Conservation (phyloP, 2,797 vertebrate genomes). For the Acanthiza pusilla region DNA sequence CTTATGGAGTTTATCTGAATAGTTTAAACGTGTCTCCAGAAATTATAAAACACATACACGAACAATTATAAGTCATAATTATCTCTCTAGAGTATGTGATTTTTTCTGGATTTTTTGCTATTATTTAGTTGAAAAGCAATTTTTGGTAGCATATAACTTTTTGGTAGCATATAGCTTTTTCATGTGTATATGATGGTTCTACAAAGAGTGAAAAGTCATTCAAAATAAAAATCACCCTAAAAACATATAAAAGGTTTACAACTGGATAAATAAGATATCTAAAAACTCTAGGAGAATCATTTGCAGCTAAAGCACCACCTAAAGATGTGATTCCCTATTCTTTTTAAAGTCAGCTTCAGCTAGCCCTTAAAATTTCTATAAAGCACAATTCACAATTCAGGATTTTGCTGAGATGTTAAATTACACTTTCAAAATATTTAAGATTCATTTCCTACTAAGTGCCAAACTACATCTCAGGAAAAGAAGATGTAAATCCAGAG, state of each 20-base stretch:
- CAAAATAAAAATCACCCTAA: not conserved
- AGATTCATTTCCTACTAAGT: constrained; percentile 56
- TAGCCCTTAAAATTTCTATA: not conserved
- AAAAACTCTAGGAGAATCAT: not conserved
- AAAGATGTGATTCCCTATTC: constrained; percentile 3
- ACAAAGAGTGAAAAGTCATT: not conserved
- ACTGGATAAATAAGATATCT: not conserved
- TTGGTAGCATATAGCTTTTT: not conserved
- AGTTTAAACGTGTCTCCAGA: not conserved
- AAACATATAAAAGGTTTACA: not conserved
- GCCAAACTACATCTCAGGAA: constrained; percentile 44
- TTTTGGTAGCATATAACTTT: not conserved
- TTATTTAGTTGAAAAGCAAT: not conserved
- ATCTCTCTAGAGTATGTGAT: not conserved
- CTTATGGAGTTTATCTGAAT: not conserved
- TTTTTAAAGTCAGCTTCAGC: not conserved
- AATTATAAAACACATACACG: not conserved
- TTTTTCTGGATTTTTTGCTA: not conserved
- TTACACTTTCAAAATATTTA: constrained; percentile 67
- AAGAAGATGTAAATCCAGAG: constrained; percentile 50
- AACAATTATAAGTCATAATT: not conserved
- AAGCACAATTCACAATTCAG: not conserved
- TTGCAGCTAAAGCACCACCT: not conserved
- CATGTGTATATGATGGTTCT: not conserved
- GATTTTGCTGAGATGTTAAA: constrained; percentile 27